Conservation (phyloP, 2,888 invertebrate genomes). For the Andrena fulva region DNA sequence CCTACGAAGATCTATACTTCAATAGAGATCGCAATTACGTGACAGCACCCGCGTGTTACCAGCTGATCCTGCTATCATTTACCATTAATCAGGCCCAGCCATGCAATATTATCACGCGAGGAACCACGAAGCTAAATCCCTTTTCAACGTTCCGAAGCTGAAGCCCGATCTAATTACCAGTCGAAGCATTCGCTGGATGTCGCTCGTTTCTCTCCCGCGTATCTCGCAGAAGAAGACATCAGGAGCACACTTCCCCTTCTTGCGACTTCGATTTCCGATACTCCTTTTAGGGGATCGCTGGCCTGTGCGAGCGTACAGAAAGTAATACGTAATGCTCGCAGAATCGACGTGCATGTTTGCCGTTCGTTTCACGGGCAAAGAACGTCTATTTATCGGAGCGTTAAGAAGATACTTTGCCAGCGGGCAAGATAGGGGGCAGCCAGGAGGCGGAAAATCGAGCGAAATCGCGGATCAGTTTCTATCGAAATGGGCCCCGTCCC, state of each 20-base stretch:
- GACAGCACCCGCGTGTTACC: too few relatives aligned
- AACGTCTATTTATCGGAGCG: slow-evolving; percentile 36
- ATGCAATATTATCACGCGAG: too few relatives aligned
- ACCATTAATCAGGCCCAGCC: too few relatives aligned
- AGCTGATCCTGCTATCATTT: too few relatives aligned
- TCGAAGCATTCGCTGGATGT: too few relatives aligned
- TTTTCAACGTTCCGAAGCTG: too few relatives aligned
- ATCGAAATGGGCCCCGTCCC: neutral
- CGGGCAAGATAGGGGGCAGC: slow-evolving; percentile 6
- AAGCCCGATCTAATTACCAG: too few relatives aligned
- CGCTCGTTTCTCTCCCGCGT: too few relatives aligned
- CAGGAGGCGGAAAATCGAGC: slow-evolving; percentile 26
- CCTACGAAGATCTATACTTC: too few relatives aligned
- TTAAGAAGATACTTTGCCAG: slow-evolving; percentile 29
- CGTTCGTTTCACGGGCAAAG: neutral
- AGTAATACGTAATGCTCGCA: neutral
- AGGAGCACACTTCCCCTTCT: neutral
- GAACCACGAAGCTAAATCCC: too few relatives aligned
- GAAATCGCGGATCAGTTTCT: slow-evolving; percentile 20
- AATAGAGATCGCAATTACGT: too few relatives aligned
- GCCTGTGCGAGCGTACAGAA: neutral
- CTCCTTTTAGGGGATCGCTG: slow-evolving; percentile 7
- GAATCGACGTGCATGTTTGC: neutral
- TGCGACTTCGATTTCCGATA: slow-evolving; percentile 21
- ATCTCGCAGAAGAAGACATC: too few relatives aligned